A percentile compares a stretch with the other conserved stretches of the same genome.
Evolutionary conservation across 2,113 vertebrate genomes (phyloP).

Genomic region (Cebidichthys violaceus): DNA sequence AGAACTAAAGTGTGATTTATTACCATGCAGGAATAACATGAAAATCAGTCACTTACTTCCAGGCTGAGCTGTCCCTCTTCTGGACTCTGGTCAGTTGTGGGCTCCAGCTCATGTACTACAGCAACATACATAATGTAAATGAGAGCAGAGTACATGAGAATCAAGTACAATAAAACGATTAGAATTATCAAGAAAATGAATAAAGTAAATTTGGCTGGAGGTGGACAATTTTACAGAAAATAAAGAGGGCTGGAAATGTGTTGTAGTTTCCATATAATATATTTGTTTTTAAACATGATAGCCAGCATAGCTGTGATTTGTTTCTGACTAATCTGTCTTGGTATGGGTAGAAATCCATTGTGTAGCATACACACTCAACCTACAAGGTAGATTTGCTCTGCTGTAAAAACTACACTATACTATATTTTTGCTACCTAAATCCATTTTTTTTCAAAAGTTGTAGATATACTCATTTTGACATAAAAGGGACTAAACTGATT

Average conservation of each 20-base stretch:
- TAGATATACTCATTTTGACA: not conserved
- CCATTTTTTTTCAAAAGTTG: not conserved
- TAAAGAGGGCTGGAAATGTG: not conserved
- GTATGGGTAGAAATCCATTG: too few species aligned
- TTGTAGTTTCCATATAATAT: too few species aligned
- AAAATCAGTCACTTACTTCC: slow-evolving; percentile 21
- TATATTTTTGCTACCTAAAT: not conserved
- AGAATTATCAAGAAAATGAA: not conserved
- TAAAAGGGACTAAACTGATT: not conserved
- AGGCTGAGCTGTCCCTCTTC: slow-evolving; percentile 82
- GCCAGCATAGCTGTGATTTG: not conserved
- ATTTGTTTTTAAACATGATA: not conserved
- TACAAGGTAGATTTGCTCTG: not conserved
- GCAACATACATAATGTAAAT: not conserved
- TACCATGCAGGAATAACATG: not conserved
- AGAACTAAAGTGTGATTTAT: not conserved
- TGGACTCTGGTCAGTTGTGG: slow-evolving; percentile 89
- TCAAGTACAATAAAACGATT: not conserved
- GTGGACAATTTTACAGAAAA: not conserved
- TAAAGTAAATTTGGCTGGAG: not conserved
- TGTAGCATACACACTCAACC: not conserved
- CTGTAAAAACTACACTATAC: not conserved
- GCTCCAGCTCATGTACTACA: slow-evolving; percentile 90
- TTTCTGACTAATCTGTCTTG: not conserved
- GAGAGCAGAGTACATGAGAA: not conserved